phyloP scores from a whole-genome alignment of 2,888 invertebrate species.

The Dicyrtomina minuta region DNA sequence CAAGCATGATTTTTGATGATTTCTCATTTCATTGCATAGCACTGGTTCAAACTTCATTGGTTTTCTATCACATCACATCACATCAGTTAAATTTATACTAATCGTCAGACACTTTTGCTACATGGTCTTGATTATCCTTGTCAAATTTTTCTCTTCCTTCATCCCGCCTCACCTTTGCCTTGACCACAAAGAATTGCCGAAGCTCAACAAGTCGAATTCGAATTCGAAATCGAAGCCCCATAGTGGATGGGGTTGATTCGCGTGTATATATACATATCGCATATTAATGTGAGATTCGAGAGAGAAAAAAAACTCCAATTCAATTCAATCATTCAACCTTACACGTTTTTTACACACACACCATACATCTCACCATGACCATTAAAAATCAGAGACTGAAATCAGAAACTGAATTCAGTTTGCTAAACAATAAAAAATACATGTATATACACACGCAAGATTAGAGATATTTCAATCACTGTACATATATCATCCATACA shows the following conservation, averaged over 20 bases:
- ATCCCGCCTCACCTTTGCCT: constrained; percentile 20
- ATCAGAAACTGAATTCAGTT: too few relatives aligned
- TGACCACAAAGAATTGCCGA: constrained; percentile 15
- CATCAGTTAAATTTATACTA: too few relatives aligned
- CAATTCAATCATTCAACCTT: constrained; percentile 14
- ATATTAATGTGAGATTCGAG: not conserved
- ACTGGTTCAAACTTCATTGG: too few relatives aligned
- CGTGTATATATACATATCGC: not conserved
- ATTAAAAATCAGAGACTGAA: too few relatives aligned
- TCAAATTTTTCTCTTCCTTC: constrained; percentile 1
- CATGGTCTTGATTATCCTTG: not conserved
- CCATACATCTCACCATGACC: too few relatives aligned
- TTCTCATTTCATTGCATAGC: too few relatives aligned
- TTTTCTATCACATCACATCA: too few relatives aligned
- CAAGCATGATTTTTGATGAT: too few relatives aligned
- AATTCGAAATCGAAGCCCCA: not conserved
- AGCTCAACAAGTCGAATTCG: too few relatives aligned
- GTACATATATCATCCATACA: not conserved
- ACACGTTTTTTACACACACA: not conserved
- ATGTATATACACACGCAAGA: too few relatives aligned
- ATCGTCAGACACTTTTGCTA: too few relatives aligned
- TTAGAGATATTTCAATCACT: not conserved
- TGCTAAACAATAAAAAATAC: too few relatives aligned
- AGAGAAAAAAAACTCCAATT: constrained; percentile 3
- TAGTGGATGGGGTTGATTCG: not conserved